Conservation (phyloP, 2,888 invertebrate species). For the Synanthedon vespiformis region DNA sequence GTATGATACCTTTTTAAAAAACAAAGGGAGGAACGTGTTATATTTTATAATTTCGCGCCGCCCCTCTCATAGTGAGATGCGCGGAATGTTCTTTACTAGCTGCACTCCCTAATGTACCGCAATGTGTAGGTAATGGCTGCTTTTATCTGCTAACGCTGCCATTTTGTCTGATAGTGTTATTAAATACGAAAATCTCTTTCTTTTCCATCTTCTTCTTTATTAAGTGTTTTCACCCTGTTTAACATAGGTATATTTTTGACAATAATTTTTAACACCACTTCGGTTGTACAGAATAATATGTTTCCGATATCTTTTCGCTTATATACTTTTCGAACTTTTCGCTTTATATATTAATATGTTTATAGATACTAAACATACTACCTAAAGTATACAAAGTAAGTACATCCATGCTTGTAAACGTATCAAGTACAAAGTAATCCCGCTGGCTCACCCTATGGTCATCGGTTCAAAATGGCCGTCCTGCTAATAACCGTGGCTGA, state of each 20-base stretch:
- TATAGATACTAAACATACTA: no score
- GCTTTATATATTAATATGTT: no score
- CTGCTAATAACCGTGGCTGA: conserved; percentile 20
- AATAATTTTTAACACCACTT: no score
- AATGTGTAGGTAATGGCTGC: conserved; percentile 45
- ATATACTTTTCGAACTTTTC: no score
- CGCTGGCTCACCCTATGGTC: conserved; percentile 3
- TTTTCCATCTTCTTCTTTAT: background rate
- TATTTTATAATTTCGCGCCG: conserved; percentile 55
- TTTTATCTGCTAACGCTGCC: conserved; percentile 36
- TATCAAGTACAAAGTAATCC: background rate
- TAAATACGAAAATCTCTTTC: background rate
- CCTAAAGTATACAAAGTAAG: no score
- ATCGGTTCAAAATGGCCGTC: conserved; percentile 39
- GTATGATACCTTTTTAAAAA: conserved; percentile 47
- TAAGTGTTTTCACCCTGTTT: background rate
- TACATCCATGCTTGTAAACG: no score
- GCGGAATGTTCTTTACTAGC: conserved; percentile 40
- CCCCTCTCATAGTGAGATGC: conserved; percentile 25
- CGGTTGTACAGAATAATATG: no score
- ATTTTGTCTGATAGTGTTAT: conserved; percentile 35
- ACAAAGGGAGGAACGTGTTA: conserved; percentile 55
- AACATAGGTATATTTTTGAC: no score
- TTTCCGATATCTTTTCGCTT: no score
- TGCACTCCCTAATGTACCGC: conserved; percentile 52